These are phyloP conservation scores for Cephus nigrinus DNA, from an alignment of 2,888 invertebrate genomes.

Conservation along the genomic window DNA sequence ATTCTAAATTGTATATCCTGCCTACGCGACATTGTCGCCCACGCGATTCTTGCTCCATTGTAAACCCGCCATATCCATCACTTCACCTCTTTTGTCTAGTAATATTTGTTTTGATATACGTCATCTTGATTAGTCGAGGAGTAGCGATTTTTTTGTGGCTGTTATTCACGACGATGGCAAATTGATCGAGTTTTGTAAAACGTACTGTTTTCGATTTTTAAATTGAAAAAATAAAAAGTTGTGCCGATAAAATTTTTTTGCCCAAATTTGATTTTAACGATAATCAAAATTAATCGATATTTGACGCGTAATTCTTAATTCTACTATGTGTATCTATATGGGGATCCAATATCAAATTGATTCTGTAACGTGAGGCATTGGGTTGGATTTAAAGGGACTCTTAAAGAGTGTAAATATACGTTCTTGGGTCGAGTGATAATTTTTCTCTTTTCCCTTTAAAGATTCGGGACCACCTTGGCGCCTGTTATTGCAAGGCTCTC, in stretches of 20 bases:
- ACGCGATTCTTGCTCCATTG: not conserved
- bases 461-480: slow-evolving; percentile 45
- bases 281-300: not conserved
- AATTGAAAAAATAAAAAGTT: too few species aligned
- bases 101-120: not conserved
- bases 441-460: slow-evolving; percentile 12
- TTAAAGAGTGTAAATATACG: not conserved
- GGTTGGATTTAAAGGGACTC: not conserved
- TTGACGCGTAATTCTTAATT: not conserved
- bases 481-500: slow-evolving; percentile 34
- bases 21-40: not conserved
- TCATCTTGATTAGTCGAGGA: not conserved
- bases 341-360: too few species aligned
- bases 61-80: not conserved
- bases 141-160: not conserved
- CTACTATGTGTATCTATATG: not conserved
- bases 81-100: not conserved
- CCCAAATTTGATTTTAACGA: not conserved
- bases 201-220: too few species aligned
- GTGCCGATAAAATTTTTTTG: not conserved
- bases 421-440: not conserved
- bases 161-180: not conserved
- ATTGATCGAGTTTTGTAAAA: not conserved
- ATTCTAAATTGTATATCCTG: not conserved
- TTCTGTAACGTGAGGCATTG: too few species aligned